Base-by-base conservation (phyloP, 53 echinoderm and acorn worm genomes). In the Patiria pectinifera region DNA sequence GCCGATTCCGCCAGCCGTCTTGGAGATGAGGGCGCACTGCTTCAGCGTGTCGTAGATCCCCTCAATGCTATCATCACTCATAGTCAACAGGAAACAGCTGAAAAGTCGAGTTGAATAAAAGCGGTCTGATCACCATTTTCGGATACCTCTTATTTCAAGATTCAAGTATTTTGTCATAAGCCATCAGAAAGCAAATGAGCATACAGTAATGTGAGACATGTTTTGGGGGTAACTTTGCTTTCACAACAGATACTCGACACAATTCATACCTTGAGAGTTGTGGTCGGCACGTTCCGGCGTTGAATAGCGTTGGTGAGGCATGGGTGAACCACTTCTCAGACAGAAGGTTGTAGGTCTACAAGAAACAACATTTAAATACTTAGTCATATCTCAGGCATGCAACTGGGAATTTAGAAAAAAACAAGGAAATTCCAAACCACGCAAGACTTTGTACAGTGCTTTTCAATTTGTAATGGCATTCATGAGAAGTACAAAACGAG, bases 271-370 rank as follows among this genome's bases (percentile, higher is more conserved):
- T 98, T 63, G 99, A 98, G 1, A 98, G 94, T 46, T 98, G 99
- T 21, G 99, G 99, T 83, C 97, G 93, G 94, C 94, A 94, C 48
- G 99, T 98, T 3, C 99, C 99, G 78, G 99, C 99, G 59, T 98
- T 98, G 95, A 98, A 98, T 46, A 98, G 93, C 70, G 99, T 98
- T 0, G 99, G 99, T 49, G 99, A 98, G 13, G 99, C 99, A 78
- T 98, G 99, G 35, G 99, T 98, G 87, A 98, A 98, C 99, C 99
- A 98, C 81, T 91, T 98, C 86, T 98, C 97, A 58, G 99, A 98
- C 62, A 98, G 82, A 11, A 97, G 91, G 79, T 98, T 97, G 94
- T 98, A 98, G 14, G 99, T 98, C 98, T 98, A 84, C 24, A 48
- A 82, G 49, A 58, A 58, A 18, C 4, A 6, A 8, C 6, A 53